A percentile compares a stretch with the other conserved stretches of the same genome.
These are phyloP conservation scores for Tonatia bakeri DNA, from an alignment of 2,113 vertebrate genomes.

Conservation along the genomic window DNA sequence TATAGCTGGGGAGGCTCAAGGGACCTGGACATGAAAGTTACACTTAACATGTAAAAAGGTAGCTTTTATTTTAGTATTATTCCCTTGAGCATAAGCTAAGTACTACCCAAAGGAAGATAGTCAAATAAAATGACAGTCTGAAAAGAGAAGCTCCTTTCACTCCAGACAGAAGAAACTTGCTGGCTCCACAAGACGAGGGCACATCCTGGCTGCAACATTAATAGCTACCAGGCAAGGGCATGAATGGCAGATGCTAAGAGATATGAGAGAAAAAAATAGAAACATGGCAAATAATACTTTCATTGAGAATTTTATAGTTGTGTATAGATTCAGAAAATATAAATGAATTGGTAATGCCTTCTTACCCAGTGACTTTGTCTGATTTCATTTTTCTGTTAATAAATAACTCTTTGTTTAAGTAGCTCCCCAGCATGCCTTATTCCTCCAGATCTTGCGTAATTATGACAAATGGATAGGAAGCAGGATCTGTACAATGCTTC, in stretches of 20 bases:
- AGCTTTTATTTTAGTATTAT: neutral
- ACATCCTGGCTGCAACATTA: neutral
- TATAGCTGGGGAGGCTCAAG: neutral
- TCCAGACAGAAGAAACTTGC: constrained; percentile 36
- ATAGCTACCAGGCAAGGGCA: neutral
- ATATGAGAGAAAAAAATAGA: neutral
- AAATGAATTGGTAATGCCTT: neutral
- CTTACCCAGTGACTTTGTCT: neutral
- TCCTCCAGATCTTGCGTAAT: constrained; percentile 31
- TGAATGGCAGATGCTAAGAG: neutral
- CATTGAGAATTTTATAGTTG: neutral
- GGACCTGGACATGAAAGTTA: neutral
- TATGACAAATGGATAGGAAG: constrained; percentile 34
- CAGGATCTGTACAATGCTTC: neutral
- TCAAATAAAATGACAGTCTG: neutral
- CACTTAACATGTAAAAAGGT: neutral
- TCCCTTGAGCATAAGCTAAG: neutral
- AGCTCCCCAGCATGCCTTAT: neutral
- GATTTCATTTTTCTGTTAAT: constrained; percentile 30
- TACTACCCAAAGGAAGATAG: constrained; percentile 2
- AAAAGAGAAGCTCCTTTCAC: constrained; percentile 10
- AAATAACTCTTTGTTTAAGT: constrained; percentile 19
- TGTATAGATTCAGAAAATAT: neutral
- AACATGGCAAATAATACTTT: neutral
- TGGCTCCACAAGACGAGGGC: neutral